Base-by-base conservation (phyloP, 2,888 invertebrate genomes). In the Orgyia antiqua region DNA sequence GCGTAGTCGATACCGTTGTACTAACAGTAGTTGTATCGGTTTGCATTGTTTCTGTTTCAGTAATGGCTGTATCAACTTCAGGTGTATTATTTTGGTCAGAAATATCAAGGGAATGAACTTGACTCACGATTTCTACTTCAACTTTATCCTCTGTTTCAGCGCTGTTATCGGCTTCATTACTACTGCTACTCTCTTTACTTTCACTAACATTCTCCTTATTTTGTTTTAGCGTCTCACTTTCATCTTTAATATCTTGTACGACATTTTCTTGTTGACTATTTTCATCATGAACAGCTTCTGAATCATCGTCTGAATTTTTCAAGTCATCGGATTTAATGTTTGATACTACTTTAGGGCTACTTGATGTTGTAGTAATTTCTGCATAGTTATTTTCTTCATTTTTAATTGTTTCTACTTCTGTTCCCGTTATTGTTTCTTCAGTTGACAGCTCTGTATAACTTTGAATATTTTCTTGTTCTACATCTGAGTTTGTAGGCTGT, bases 11-110 rank as follows among this genome's bases (percentile, higher is more conserved):
- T 2, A 61, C 32, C 5, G 61, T 58, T n/a, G 80, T 73, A 31
- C 65, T 75, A 8, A 57, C 57, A 1, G 75, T 73, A 5, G 76
- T 74, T 10, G 73, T 76, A 58, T 70, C 71, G 20, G 42, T 42
- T 33, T 36, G 23, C 2, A 10, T 6, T 9, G 74, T 76, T 38
- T 53, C 43, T 4, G 44, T 31, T 31, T 57, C 54, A 5, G 62
- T 58, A 1, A 36, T 41, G 20, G 48, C 29, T 6, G 51, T 13
- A 31, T 63, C 61, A 17, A 49, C 29, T 17, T 24, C 21, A 13
- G 40, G 29, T 1, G 38, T 32, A 25, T 61, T 55, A 21, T 49
- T 64, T 15, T 15, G 4, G 24, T 69, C 68, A 8, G 72, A 69
- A 33, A 71, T 42, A 32, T 68, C 61, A 4, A 74, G 45, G 10